Percentiles rank a stretch among this genome's conserved stretches.
These are phyloP conservation scores for Phenganax subtilis DNA, from an alignment of 92 coral and sea anemone genomes.

Conservation along the genomic window DNA sequence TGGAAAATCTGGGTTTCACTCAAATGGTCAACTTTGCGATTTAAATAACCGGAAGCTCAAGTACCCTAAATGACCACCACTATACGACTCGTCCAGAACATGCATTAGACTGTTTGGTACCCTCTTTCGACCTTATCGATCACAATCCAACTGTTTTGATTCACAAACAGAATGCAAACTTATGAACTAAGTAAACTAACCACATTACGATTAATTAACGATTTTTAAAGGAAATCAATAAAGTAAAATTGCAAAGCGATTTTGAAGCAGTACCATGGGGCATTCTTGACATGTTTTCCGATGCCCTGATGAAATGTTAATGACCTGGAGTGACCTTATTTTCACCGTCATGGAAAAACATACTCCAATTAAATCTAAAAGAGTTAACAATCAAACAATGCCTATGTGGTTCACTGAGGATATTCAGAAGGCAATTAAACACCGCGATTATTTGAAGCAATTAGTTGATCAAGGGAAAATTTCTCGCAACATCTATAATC, in stretches of 20 bases:
- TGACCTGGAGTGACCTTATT: background rate
- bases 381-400: too few species aligned
- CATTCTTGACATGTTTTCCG: slow-evolving; percentile 2
- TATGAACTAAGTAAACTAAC: slow-evolving; percentile 2
- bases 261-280: slow-evolving; percentile 1
- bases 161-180: background rate
- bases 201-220: slow-evolving; percentile 16
- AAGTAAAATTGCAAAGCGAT: background rate
- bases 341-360: too few species aligned
- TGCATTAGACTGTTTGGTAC: slow-evolving; percentile 24
- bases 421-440: too few species aligned
- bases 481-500: too few species aligned
- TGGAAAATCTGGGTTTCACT: background rate
- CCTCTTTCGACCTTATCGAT: slow-evolving; percentile 25
- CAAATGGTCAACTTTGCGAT: background rate
- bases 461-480: too few species aligned
- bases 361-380: too few species aligned
- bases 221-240: background rate
- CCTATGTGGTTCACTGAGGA: too few species aligned
- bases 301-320: background rate
- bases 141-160: slow-evolving; percentile 26
- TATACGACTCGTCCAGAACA: slow-evolving; percentile 42
- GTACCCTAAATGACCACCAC: slow-evolving; percentile 31
- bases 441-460: too few species aligned
- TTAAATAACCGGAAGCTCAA: background rate